Base-by-base conservation (phyloP, 1,140 invertebrate species). In the Lycorma delicatula region DNA sequence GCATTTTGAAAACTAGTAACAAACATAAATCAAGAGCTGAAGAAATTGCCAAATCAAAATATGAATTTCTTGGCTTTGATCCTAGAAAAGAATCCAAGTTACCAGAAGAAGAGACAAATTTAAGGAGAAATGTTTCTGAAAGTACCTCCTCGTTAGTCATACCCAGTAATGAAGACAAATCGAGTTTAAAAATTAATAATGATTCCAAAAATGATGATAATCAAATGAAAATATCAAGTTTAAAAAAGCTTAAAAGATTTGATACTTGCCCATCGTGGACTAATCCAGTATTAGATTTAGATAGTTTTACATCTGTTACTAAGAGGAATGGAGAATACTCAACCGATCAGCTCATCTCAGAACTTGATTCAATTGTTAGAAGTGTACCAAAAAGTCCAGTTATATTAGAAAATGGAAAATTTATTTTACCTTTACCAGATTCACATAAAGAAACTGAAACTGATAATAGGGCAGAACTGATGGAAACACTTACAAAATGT, bases 401-500 rank as follows among this genome's bases (percentile, higher is more conserved):
- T 44, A 22, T 44, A 22, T 18, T 20, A 25, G 53, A 63, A 12
- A 55, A 56, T 22, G 55, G 36, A 9, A 63, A 65, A 56, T 65
- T 65, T 18, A 65, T 63, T 16, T 36, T 63, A 20, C 63, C 63
- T 0, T 28, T 63, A 59, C 64, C 68, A 6, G 63, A 73, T 22
- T 68, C 70, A 36, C 73, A 65, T 63, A 77, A 67, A 48, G 78
- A 68, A 70, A 71, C 63, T 38, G 69, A 68, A 70, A 72, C 67
- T 68, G 74, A 71, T 65, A 79, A 64, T 67, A 78, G 80, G 53
- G 75, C 73, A 54, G 77, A 81, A 46, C 66, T 79, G 28, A 64
- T 81, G 23, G 64, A 73, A 0, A 73, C 76, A 60, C 78, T 86
- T 34, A 76, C 81, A 28, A 72, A 75, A 29, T 72, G 91, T 16